Conservation (phyloP, 2,797 vertebrate genomes). For the Eremophila alpestris region DNA sequence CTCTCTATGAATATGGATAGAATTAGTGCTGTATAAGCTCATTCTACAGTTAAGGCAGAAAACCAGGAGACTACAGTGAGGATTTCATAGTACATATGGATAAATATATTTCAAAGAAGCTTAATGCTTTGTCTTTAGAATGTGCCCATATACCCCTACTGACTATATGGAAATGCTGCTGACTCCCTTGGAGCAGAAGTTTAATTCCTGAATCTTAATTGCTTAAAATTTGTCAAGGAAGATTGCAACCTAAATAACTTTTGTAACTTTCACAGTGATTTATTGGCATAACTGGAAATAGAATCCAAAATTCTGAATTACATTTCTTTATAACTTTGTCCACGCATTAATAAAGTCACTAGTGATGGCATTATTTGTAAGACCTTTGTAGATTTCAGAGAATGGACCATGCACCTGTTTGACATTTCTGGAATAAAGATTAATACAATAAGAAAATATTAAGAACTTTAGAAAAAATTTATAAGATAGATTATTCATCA, state of each 20-base stretch:
- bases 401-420: background rate
- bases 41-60: background rate
- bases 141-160: background rate
- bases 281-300: background rate
- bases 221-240: background rate
- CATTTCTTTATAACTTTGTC: background rate
- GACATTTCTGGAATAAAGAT: background rate
- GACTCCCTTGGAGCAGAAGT: accelerated
- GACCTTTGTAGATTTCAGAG: background rate
- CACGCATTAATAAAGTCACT: background rate
- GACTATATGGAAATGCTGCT: background rate
- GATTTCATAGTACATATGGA: background rate
- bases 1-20: background rate
- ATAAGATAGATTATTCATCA: background rate
- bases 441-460: background rate
- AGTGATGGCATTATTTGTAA: background rate
- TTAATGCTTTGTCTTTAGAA: background rate
- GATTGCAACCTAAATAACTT: background rate
- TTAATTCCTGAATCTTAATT: background rate
- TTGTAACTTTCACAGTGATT: background rate
- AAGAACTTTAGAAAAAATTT: background rate
- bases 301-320: background rate
- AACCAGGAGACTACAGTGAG: background rate
- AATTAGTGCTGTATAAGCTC: background rate
- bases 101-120: background rate